Percentiles rank a stretch among this genome's conserved stretches.
phyloP scores from a whole-genome alignment of 2,113 vertebrate species.

The Mus pahari region DNA sequence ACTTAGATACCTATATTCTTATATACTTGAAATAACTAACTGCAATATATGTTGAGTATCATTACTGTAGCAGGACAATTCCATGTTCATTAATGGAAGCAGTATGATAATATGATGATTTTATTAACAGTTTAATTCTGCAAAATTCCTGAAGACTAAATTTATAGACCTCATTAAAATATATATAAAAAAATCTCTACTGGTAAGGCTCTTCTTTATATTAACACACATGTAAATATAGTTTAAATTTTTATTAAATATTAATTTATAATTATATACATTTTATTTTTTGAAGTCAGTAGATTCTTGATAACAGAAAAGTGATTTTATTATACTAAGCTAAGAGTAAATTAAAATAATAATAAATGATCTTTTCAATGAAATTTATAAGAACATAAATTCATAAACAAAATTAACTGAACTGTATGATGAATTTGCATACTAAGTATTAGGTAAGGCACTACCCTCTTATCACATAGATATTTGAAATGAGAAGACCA shows the following conservation, averaged over 20 bases:
- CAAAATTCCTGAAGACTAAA: constrained; percentile 18
- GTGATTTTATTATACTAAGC: background rate
- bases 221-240: background rate
- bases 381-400: constrained; percentile 39
- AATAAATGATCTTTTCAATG: background rate
- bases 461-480: background rate
- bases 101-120: background rate
- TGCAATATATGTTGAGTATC: background rate
- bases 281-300: background rate
- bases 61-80: constrained; percentile 1
- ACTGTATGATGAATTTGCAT: background rate
- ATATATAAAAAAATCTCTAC: background rate
- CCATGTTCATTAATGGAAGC: background rate
- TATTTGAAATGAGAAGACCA: constrained; percentile 24
- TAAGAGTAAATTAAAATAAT: background rate
- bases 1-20: background rate
- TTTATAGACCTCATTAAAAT: background rate
- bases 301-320: constrained; percentile 29
- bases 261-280: background rate
- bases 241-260: background rate
- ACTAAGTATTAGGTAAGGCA: background rate
- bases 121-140: constrained; percentile 20
- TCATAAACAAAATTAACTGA: background rate
- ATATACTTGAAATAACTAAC: background rate
- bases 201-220: background rate